These are phyloP conservation scores for Aplysia californica DNA, from an alignment of 1,140 invertebrate genomes.

Conservation along the genomic window DNA sequence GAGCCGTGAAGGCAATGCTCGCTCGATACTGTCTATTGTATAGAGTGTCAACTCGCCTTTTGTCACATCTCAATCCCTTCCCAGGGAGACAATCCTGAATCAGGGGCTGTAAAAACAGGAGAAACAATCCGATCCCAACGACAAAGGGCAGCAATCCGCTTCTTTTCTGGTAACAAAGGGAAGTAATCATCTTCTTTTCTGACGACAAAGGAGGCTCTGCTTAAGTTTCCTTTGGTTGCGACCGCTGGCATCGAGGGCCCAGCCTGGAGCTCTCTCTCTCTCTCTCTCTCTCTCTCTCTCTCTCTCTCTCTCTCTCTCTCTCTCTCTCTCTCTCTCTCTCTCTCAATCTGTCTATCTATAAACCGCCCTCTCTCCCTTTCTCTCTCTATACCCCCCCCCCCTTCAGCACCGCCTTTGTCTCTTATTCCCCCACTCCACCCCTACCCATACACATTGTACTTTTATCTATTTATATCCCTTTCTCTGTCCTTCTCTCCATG, in stretches of 20 bases:
- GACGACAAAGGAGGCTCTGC: not conserved
- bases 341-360: not conserved
- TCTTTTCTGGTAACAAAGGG: not conserved
- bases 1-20: too few relatives aligned
- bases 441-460: too few relatives aligned
- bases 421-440: too few relatives aligned
- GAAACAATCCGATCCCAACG: not conserved
- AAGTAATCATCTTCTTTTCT: not conserved
- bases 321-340: not conserved
- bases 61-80: not conserved
- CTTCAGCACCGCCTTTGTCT: not conserved
- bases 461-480: not conserved
- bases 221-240: not conserved
- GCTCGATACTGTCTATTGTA: too few relatives aligned
- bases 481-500: not conserved
- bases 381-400: not conserved
- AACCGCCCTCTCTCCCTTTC: not conserved
- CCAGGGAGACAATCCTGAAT: not conserved
- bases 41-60: not conserved
- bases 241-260: not conserved
- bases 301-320: not conserved
- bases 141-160: not conserved
- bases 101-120: not conserved
- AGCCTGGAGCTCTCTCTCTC: not conserved
- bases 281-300: not conserved